Percentiles rank a stretch among this genome's conserved stretches.
phyloP scores from a whole-genome alignment of 2,888 invertebrate species.

The Rhingia campestris region DNA sequence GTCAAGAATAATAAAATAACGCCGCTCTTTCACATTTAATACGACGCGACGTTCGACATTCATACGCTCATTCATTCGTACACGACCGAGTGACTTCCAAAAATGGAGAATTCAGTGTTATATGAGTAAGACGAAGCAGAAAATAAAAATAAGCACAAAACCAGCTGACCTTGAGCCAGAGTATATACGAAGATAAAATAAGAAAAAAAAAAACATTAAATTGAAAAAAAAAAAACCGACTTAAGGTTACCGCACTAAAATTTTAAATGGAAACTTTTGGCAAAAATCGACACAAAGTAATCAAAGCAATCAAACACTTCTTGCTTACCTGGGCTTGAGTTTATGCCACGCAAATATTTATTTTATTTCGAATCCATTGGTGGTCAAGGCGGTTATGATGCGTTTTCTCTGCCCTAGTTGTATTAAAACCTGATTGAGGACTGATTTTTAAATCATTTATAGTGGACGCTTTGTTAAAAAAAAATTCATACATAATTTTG shows the following conservation, averaged over 20 bases:
- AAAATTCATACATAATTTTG: too few relatives aligned
- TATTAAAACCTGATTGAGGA: too few relatives aligned
- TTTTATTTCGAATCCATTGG: too few relatives aligned
- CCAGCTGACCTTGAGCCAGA: constrained; percentile 60
- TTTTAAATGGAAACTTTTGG: background rate
- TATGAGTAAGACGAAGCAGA: constrained; percentile 24
- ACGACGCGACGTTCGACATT: constrained; percentile 22
- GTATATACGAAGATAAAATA: background rate
- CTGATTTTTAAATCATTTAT: too few relatives aligned
- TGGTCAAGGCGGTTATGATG: too few relatives aligned
- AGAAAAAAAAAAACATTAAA: constrained; percentile 3
- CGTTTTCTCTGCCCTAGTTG: too few relatives aligned
- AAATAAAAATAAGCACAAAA: constrained; percentile 26
- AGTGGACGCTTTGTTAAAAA: too few relatives aligned
- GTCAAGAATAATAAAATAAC: constrained; percentile 43
- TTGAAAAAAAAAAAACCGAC: background rate
- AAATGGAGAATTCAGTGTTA: constrained; percentile 53
- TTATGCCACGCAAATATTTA: too few relatives aligned
- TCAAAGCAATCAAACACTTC: too few relatives aligned
- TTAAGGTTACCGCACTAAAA: constrained; percentile 27
- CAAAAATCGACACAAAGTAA: too few relatives aligned
- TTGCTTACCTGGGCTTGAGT: too few relatives aligned
- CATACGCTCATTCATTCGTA: constrained; percentile 35
- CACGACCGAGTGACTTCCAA: constrained; percentile 61
- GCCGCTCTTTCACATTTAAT: constrained; percentile 57